A percentile compares a stretch with the other conserved stretches of the same genome.
These are phyloP conservation scores for Phalacrocorax aristotelis DNA, from an alignment of 2,113 vertebrate genomes.

Conservation along the genomic window DNA sequence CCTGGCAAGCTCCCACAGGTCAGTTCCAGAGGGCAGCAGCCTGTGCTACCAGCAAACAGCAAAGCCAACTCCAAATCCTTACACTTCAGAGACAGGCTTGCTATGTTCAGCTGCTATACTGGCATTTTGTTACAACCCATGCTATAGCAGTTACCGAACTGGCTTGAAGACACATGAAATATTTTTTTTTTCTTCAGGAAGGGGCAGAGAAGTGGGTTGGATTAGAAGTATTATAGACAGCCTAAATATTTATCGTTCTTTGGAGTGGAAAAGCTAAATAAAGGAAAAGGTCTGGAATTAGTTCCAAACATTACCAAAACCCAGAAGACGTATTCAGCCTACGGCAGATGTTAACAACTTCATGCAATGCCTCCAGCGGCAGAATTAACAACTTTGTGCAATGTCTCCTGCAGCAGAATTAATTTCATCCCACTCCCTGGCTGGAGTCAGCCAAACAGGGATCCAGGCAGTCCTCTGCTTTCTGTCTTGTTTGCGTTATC, in stretches of 20 bases:
- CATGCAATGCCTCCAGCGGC: not conserved
- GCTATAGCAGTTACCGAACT: not conserved
- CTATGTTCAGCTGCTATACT: not conserved
- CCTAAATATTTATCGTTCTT: not conserved
- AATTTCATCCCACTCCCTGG: not conserved
- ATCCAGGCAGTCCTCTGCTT: not conserved
- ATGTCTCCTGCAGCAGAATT: not conserved
- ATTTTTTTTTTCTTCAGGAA: not conserved
- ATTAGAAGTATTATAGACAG: not conserved
- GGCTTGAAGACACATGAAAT: not conserved
- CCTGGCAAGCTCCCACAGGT: not conserved
- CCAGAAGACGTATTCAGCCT: not conserved
- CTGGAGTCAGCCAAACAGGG: not conserved
- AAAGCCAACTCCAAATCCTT: not conserved
- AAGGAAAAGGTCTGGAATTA: not conserved
- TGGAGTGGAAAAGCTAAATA: not conserved
- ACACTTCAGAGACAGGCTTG: not conserved
- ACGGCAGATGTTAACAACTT: not conserved
- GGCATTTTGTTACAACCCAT: rapidly evolving
- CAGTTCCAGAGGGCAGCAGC: not conserved
- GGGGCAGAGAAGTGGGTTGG: not conserved
- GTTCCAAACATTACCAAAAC: not conserved
- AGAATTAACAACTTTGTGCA: not conserved
- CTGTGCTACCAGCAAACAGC: rapidly evolving
- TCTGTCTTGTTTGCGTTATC: not conserved